A percentile compares a stretch with the other conserved stretches of the same genome.
Conservation (phyloP, 2,888 invertebrate genomes). For the Malacosoma neustria region DNA sequence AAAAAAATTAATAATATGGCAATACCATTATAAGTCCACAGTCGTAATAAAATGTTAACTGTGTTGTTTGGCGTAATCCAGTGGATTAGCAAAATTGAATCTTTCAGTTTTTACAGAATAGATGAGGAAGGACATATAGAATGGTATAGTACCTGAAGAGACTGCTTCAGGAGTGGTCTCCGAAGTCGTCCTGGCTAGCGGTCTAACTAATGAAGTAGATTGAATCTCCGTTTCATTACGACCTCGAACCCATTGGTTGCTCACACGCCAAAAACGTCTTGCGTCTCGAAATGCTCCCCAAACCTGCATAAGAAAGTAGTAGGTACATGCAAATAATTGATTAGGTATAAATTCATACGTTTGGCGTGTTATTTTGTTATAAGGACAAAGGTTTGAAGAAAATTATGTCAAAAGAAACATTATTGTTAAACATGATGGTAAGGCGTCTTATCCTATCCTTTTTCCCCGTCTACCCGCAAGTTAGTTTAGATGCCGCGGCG, state of each 20-base stretch:
- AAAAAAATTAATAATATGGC: too few relatives aligned
- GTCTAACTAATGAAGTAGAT: conserved; percentile 43
- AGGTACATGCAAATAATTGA: too few relatives aligned
- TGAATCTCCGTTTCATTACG: conserved; percentile 65
- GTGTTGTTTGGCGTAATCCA: too few relatives aligned
- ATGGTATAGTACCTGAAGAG: conserved; percentile 23
- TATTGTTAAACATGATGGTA: too few relatives aligned
- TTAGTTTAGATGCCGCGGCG: too few relatives aligned
- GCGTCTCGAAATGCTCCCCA: conserved; percentile 84
- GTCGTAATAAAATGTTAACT: too few relatives aligned
- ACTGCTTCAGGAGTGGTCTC: conserved; percentile 36
- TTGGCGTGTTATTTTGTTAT: too few relatives aligned
- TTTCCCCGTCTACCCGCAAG: too few relatives aligned
- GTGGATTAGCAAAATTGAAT: background rate
- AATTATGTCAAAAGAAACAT: too few relatives aligned
- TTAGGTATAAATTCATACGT: background rate
- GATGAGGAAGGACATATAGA: conserved; percentile 29
- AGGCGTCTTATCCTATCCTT: too few relatives aligned
- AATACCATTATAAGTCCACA: too few relatives aligned
- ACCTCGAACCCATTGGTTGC: conserved; percentile 79
- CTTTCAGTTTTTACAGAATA: background rate
- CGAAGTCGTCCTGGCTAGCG: conserved; percentile 44
- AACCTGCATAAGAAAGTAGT: conserved; percentile 75
- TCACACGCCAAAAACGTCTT: conserved; percentile 83
- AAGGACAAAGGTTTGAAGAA: too few relatives aligned